Conservation (phyloP, 2,888 invertebrate species). For the Euphydryas editha region DNA sequence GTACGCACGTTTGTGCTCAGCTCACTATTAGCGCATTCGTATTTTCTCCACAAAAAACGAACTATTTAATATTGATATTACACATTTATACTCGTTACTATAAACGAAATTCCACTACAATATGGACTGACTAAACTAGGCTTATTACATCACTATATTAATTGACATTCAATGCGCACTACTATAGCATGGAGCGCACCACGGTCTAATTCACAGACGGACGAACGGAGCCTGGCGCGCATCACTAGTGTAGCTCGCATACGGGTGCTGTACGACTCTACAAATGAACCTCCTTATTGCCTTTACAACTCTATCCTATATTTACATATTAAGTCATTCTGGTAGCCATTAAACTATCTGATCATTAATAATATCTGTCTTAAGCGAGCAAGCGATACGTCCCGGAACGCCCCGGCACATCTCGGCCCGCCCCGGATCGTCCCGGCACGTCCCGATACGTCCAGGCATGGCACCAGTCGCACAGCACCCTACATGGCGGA, state of each 20-base stretch:
- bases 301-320: background rate
- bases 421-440: background rate
- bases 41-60: too few species aligned
- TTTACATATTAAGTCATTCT: background rate
- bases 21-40: too few species aligned
- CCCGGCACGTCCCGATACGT: background rate
- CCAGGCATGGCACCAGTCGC: background rate
- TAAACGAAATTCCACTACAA: too few species aligned
- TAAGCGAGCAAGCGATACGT: background rate
- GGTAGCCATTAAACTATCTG: too few species aligned
- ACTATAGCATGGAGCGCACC: background rate
- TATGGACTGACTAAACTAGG: too few species aligned
- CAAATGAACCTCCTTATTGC: background rate
- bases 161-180: background rate
- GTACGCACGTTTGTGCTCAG: too few species aligned
- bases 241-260: background rate
- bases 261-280: background rate
- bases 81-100: too few species aligned
- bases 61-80: too few species aligned
- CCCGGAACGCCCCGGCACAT: too few species aligned
- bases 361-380: background rate
- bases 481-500: slow-evolving; percentile 15
- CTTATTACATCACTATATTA: background rate
- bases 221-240: background rate
- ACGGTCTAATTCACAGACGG: background rate